A percentile compares a stretch with the other conserved stretches of the same genome.
phyloP scores from a whole-genome alignment of 2,888 invertebrate species.

The Athrips mouffetella region DNA sequence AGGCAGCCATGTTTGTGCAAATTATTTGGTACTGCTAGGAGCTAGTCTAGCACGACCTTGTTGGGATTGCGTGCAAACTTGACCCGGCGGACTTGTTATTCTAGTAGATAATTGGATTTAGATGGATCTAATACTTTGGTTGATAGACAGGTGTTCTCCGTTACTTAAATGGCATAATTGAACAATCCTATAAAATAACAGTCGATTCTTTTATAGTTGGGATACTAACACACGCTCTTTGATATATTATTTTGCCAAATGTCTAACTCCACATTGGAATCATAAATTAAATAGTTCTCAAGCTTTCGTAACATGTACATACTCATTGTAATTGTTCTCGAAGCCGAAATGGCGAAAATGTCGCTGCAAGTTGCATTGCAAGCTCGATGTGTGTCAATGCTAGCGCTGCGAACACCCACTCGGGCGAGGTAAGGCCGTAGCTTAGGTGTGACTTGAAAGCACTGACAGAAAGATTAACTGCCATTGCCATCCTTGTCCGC shows the following conservation, averaged over 20 bases:
- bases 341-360: constrained; percentile 49
- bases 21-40: constrained; percentile 12
- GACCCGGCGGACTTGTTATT: constrained; percentile 34
- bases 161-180: constrained; percentile 14
- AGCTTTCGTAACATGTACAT: constrained; percentile 38
- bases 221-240: too few relatives aligned
- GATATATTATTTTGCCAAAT: constrained; percentile 12
- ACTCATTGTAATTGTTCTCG: constrained; percentile 46
- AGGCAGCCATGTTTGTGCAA: constrained; percentile 20
- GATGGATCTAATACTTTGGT: constrained; percentile 22
- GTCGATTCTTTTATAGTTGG: background rate
- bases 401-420: constrained; percentile 61
- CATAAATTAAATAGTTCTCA: constrained; percentile 25
- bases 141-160: constrained; percentile 23
- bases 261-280: constrained; percentile 21
- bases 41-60: constrained; percentile 30
- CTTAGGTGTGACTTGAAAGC: constrained; percentile 48
- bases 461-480: constrained; percentile 44
- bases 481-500: constrained; percentile 33
- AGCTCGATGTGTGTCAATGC: constrained; percentile 67
- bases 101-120: constrained; percentile 25
- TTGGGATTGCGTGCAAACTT: constrained; percentile 41
- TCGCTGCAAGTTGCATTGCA: constrained; percentile 43
- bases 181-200: background rate
- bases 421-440: constrained; percentile 46